These are phyloP conservation scores for Astyanax mexicanus DNA, from an alignment of 2,797 vertebrate species.

Conservation along the genomic window DNA sequence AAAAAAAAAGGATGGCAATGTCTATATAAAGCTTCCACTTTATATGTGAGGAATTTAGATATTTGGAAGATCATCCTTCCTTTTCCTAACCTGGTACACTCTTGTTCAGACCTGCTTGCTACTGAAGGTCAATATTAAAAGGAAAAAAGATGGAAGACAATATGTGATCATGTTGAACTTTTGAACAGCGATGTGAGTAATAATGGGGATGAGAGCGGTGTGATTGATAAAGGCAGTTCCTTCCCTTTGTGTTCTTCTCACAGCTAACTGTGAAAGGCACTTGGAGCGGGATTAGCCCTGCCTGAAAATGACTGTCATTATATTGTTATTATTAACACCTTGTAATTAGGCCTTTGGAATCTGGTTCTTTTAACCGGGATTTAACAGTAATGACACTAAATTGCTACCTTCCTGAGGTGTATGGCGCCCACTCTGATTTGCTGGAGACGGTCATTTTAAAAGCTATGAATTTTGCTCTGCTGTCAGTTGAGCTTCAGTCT, in stretches of 20 bases:
- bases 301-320: conserved; percentile 97
- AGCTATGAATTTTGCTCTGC: conserved; percentile 82
- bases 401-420: conserved; percentile 96
- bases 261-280: conserved; percentile 86
- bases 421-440: conserved; percentile 97
- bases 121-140: conserved; percentile 14
- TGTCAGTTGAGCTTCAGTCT: conserved; percentile 47
- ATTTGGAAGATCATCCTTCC: not conserved
- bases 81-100: not conserved
- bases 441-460: conserved; percentile 85
- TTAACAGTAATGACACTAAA: conserved; percentile 98
- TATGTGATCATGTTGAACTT: conserved; percentile 9
- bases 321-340: conserved; percentile 99
- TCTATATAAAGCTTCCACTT: not conserved
- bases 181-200: not conserved
- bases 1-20: too few species aligned
- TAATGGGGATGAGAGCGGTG: conserved; percentile 13
- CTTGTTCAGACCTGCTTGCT: not conserved
- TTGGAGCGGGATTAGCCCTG: conserved; percentile 86
- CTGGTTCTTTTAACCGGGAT: conserved; percentile 96
- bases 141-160: not conserved
- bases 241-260: conserved; percentile 71
- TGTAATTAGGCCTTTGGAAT: conserved; percentile 98
- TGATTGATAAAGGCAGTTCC: conserved; percentile 42
- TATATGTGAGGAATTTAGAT: not conserved